These are phyloP conservation scores for Myotis lucifugus DNA, from an alignment of 2,113 vertebrate species.

Conservation along the genomic window DNA sequence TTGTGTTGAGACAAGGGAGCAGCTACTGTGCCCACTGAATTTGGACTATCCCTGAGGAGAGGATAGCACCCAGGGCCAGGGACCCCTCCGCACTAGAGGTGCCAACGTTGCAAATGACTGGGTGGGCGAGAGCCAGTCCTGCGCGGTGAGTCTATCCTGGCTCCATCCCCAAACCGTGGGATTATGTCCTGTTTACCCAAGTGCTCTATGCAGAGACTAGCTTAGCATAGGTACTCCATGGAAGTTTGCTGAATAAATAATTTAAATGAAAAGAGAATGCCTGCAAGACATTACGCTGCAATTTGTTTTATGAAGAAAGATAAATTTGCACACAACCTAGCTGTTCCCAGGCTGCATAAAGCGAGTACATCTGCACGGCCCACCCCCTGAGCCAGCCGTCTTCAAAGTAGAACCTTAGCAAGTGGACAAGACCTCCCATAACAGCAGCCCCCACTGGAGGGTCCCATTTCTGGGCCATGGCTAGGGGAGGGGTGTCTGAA, in stretches of 20 bases:
- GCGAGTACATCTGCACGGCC: neutral
- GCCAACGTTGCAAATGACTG: neutral
- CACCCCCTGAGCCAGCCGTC: neutral
- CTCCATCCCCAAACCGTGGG: neutral
- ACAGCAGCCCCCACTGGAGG: neutral
- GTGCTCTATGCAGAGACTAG: neutral
- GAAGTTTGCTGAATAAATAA: constrained; percentile 29
- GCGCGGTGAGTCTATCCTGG: neutral
- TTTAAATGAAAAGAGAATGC: constrained; percentile 18
- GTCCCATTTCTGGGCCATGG: neutral
- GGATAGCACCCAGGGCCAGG: neutral
- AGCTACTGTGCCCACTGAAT: neutral
- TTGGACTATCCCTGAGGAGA: neutral
- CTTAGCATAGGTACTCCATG: neutral
- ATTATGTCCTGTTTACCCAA: constrained; percentile 14
- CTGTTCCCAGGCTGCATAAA: neutral
- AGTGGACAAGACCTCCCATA: neutral
- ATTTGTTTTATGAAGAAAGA: constrained; percentile 7
- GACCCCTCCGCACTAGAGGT: neutral
- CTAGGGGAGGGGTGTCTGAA: neutral
- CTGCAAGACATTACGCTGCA: neutral
- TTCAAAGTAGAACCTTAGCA: neutral
- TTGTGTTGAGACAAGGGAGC: neutral
- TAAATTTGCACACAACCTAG: neutral
- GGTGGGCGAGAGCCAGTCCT: neutral